These are phyloP conservation scores for Toxonevra muliebris DNA, from an alignment of 2,888 invertebrate species.

Conservation along the genomic window DNA sequence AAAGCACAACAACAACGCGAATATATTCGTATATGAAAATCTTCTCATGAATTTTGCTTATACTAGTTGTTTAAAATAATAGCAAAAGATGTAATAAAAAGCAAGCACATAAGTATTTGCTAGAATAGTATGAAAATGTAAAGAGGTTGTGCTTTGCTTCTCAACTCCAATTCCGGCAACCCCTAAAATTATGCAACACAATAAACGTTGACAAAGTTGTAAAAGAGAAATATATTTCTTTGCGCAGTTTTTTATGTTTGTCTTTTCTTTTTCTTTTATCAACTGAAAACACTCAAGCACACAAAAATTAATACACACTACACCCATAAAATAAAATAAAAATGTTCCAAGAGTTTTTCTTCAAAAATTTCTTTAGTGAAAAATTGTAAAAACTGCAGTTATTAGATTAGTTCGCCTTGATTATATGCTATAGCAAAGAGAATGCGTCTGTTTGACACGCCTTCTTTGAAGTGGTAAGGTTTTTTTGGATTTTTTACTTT, in stretches of 20 bases:
- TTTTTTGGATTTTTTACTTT: no score
- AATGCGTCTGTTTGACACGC: no score
- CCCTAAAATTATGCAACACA: conserved; percentile 7
- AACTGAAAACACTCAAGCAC: neutral
- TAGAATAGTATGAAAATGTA: no score
- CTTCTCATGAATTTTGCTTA: no score
- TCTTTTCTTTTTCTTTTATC: neutral
- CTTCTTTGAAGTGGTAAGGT: no score
- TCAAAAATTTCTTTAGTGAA: neutral
- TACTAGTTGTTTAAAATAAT: no score
- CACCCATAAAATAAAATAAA: neutral
- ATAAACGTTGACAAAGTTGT: neutral
- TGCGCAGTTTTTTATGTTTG: neutral
- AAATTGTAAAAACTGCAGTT: neutral
- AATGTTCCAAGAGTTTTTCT: neutral
- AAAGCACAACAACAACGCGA: no score
- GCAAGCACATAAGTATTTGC: no score
- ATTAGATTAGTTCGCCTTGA: neutral
- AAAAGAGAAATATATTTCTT: neutral
- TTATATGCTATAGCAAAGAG: no score
- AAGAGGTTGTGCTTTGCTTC: no score
- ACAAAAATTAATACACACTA: neutral
- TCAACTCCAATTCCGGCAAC: neutral
- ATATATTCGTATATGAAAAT: no score
- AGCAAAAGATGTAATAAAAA: no score